A percentile compares a stretch with the other conserved stretches of the same genome.
phyloP scores from a whole-genome alignment of 2,888 invertebrate genomes.

The Exocentrus adspersus region DNA sequence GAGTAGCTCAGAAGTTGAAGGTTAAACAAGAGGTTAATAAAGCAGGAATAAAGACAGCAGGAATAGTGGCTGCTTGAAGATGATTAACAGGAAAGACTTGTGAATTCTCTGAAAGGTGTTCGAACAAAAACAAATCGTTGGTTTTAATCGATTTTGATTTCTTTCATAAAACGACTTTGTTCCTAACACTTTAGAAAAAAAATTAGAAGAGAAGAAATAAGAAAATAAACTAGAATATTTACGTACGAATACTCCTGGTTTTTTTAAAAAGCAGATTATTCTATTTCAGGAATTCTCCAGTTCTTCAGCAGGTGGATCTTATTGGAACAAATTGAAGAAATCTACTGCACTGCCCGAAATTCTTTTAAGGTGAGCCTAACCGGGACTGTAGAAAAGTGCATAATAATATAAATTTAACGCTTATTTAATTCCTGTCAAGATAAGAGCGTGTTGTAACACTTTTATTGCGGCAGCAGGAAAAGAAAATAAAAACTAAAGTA shows the following conservation, averaged over 20 bases:
- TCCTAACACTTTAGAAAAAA: too few relatives aligned
- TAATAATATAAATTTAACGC: not conserved
- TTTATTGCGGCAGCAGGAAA: not conserved
- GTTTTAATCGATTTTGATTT: too few relatives aligned
- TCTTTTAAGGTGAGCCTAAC: not conserved
- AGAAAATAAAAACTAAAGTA: not conserved
- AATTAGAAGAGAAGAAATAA: not conserved
- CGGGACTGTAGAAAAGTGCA: not conserved
- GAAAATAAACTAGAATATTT: not conserved
- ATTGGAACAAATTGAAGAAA: not conserved
- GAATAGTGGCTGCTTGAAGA: too few relatives aligned
- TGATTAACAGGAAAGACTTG: too few relatives aligned
- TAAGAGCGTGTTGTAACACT: not conserved
- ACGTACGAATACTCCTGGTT: not conserved
- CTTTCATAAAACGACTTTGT: too few relatives aligned
- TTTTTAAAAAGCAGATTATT: not conserved
- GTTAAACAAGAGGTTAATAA: too few relatives aligned
- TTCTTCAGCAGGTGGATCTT: not conserved
- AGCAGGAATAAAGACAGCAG: too few relatives aligned
- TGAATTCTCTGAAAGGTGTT: too few relatives aligned
- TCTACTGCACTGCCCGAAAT: not conserved
- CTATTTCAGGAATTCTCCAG: not conserved
- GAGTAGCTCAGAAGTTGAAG: too few relatives aligned
- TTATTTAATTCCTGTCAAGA: not conserved
- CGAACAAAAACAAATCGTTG: too few relatives aligned